Evolutionary conservation across 1,140 invertebrate species (phyloP), one percentile per base, ranked within the genome.

Genomic region (Pristionchus pacificus): DNA sequence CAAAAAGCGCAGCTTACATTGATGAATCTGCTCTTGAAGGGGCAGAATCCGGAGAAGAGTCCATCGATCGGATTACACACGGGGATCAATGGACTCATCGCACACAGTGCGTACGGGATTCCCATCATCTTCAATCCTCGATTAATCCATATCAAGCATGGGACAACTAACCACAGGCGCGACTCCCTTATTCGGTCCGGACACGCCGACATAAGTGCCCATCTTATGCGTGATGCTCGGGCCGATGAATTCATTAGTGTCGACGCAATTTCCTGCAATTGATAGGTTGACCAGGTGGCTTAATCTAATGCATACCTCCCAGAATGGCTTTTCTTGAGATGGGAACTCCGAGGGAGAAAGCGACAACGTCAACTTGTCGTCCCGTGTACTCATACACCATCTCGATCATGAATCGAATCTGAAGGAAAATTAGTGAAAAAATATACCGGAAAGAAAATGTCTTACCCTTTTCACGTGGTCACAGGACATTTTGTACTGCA

Each of bases 171-270:
- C 49, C 72, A 84, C 80, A 2, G 83, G 74, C 14, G 77, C 29
- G 24, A 84, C 83, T 60, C 80, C 80, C 59, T 80, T 81, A 72
- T 82, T 82, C 25, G 80, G 80, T 0, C 80, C 80, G 6, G 80
- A 81, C 24, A 82, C 79, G 2, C 82, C 80, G 29, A 82, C 75
- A 62, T 76, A 82, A 1, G 80, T 82, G 68, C 83, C 80, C 58
- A 83, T 70, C 38, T 72, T 79, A 61, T 68, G 61, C 1, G 79
- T 81, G 57, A 81, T 65, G 19, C 74, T 74, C 30, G 62, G 70
- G 1, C 80, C 80, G n/a, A 84, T 64, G 63, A 80, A 72, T 60
- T 82, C 80, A 14, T 78, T 78, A 15, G 80, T 82, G 60, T 82
- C 80, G 13, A 82, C 80, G 66, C 80, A 82, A 57, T 71, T 55